Evolutionary conservation across 2,113 vertebrate genomes (phyloP), one percentile per base, ranked within the genome.

Genomic region (Micromys minutus): DNA sequence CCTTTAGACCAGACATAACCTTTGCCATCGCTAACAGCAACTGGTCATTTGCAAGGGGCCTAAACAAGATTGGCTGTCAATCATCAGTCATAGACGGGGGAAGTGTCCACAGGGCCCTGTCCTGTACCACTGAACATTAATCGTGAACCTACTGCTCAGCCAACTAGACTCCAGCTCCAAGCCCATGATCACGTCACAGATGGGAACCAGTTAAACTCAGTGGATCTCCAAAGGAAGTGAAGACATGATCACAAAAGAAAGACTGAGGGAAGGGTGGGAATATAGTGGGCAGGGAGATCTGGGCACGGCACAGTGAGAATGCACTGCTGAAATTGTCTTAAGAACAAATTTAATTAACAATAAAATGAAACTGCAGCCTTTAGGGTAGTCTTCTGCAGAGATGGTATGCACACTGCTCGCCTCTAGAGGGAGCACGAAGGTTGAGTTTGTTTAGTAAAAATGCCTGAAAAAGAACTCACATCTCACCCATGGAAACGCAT

Each of bases 371-470:
- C 26, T 45, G 77, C 50, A 59, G 36, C 5, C 1, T 26, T 81
- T 39, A 39, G 52, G 36, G 26, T 24, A 15, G 5, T 79, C 24
- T 42, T 90, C 83, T 36, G 15, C 1, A 57, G 36, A 39, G 61
- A 55, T 76, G 87, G 88, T 93, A 88, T 92, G 93, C 55, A 90
- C 17, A 39, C 1, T 9, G 11, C 75, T 87, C 59, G 80, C 92
- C 97, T 89, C 95, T 79, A 97, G 97, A 95, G 95, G 94, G 97
- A n/a, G 95, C 85, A 76, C 93, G 92, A 94, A 87, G 94, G 76
- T 87, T 95, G 81, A 21, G 31, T 94, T 86, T 90, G 74, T 76
- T 93, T 19, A 86, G 55, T 80, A 94, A 63, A 75, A 29, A 22
- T n/a, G 77, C 16, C 74, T 80, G 67, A 39, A 55, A 87, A 95